Conservation (phyloP, 2,113 vertebrate species). For the Lepidothrix coronata region DNA sequence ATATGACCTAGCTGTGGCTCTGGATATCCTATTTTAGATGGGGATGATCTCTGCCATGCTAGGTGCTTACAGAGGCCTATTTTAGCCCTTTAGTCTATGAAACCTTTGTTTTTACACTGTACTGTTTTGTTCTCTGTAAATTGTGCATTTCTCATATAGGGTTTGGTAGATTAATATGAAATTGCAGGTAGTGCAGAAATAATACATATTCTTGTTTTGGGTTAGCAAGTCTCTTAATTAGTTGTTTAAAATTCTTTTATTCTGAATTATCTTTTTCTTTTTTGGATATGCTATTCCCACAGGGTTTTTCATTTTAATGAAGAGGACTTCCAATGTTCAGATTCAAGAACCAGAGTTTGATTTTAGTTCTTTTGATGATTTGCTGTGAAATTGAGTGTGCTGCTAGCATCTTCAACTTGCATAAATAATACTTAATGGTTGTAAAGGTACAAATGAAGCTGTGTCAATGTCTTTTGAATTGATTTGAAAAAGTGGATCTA, state of each 20-base stretch:
- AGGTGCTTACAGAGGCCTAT: not conserved
- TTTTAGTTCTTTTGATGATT: not conserved
- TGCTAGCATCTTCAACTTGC: not conserved
- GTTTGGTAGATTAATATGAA: not conserved
- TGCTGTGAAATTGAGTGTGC: not conserved
- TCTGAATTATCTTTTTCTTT: not conserved
- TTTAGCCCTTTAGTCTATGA: not conserved
- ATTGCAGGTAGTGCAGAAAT: not conserved
- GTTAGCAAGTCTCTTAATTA: not conserved
- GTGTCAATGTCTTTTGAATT: not conserved
- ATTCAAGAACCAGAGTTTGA: not conserved
- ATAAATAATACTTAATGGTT: not conserved
- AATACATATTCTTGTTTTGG: not conserved
- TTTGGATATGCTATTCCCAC: not conserved
- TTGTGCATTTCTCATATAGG: not conserved
- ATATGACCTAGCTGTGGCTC: not conserved
- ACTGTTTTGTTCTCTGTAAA: not conserved
- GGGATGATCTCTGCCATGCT: not conserved
- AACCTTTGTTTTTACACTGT: not conserved
- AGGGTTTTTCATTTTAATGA: not conserved
- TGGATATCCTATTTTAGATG: not conserved
- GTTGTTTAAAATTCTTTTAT: not conserved
- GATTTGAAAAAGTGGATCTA: not conserved
- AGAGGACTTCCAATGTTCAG: not conserved
- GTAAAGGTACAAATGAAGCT: not conserved